Percentiles rank a stretch among this genome's conserved stretches.
These are phyloP conservation scores for Anthrax anthrax DNA, from an alignment of 2,888 invertebrate species.

Conservation along the genomic window DNA sequence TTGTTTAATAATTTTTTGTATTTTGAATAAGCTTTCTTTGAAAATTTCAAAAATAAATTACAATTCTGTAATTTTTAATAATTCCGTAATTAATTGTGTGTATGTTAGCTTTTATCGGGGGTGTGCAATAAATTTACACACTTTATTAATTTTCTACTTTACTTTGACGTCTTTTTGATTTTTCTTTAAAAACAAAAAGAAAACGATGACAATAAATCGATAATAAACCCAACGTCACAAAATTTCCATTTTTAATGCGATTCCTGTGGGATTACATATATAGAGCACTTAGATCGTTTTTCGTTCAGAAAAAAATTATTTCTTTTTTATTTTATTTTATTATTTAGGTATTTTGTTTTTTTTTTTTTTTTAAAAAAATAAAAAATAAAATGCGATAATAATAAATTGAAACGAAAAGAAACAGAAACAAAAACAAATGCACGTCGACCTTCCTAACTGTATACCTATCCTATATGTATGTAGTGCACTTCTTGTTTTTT, in stretches of 20 bases:
- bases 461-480: too few species aligned
- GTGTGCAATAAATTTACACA: not conserved
- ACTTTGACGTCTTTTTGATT: too few species aligned
- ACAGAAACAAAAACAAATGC: too few species aligned
- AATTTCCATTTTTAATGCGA: slow-evolving; percentile 5
- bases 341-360: too few species aligned
- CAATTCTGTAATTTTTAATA: not conserved
- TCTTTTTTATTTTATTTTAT: too few species aligned
- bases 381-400: not conserved
- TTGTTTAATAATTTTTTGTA: not conserved
- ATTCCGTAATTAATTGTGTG: not conserved
- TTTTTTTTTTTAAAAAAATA: not conserved
- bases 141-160: not conserved
- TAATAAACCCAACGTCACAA: slow-evolving; percentile 11
- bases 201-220: slow-evolving; percentile 5
- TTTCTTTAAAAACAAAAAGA: too few species aligned
- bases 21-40: not conserved
- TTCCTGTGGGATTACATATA: too few species aligned
- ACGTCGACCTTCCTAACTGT: too few species aligned
- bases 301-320: too few species aligned
- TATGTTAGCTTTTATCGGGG: not conserved
- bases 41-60: not conserved
- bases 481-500: too few species aligned
- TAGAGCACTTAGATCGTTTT: too few species aligned
- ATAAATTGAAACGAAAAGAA: too few species aligned